Evolutionary conservation across 2,797 vertebrate species (phyloP), one percentile per base, ranked within the genome.

Genomic region (Peromyscus melanophrys): DNA sequence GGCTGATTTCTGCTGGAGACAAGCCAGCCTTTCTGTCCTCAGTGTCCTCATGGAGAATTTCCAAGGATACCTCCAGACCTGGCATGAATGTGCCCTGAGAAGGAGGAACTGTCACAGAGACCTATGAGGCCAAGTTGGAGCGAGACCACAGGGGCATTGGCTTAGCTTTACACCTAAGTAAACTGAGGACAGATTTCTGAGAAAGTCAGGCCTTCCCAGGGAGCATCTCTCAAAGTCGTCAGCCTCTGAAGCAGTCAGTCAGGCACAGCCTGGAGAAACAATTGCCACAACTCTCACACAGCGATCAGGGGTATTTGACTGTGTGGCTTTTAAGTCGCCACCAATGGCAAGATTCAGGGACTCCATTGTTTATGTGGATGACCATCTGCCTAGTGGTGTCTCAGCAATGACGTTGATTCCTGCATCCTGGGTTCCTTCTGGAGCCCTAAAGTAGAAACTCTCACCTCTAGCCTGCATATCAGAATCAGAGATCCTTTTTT

Each of bases 221-320:
- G n/a, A 43, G 89, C 52, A n/a, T 52, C 77, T 82, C 65, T 59
- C 17, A n/a, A 83, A 61, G 81, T 17, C 13, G 71, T 55, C 46
- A 3, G n/a, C 46, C 52, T 87, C 94, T 67, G 78, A 75, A 83
- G 83, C 65, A 57, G 52, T 83, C 77, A 73, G 69, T 85, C 76
- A 81, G 75, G 43, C 37, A 29, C 65, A 73, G 61, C 57, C 27
- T 13, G 19, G 65, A 29, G 21, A 55, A 81, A 43, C 40, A 6
- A 6, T 25, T 40, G n/a, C 6, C 67, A 59, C 23, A 27, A 75
- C 34, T 92, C 82, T 82, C 19, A 14, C 31, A 49, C 29, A 10
- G 71, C 4, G 12, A 94, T n/a, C 69, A 49, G 4, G 49, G 76
- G 31, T 21, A 19, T 17, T 76, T 67, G 27, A 34, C 19, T 40